Percentiles rank a stretch among this genome's conserved stretches.
Conservation (phyloP, 2,888 invertebrate genomes). For the Entomobrya multifasciata region DNA sequence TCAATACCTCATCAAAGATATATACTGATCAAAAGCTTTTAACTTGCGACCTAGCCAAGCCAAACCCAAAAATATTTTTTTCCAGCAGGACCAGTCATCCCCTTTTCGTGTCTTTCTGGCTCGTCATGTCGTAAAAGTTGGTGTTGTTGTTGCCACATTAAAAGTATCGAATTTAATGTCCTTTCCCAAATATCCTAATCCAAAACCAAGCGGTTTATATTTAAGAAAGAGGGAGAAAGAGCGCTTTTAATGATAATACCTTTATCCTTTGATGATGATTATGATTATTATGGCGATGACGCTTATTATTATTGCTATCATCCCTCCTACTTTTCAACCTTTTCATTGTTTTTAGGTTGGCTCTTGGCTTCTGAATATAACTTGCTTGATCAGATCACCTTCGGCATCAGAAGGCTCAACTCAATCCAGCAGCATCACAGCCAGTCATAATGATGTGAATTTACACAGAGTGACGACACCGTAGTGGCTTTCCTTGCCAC, state of each 20-base stretch:
- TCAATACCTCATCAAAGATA: not conserved
- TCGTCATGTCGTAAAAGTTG: slow-evolving; percentile 57
- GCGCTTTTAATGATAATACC: slow-evolving; percentile 62
- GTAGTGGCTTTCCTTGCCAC: slow-evolving; percentile 41
- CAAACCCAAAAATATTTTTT: not conserved
- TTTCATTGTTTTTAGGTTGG: slow-evolving; percentile 27
- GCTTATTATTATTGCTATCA: slow-evolving; percentile 35
- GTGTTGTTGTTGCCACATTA: slow-evolving; percentile 66
- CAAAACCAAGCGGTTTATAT: slow-evolving; percentile 47
- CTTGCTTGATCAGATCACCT: not conserved
- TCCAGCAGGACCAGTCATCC: slow-evolving; percentile 20
- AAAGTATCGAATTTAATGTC: slow-evolving; percentile 72
- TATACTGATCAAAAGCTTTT: slow-evolving; percentile 25
- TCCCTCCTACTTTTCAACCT: slow-evolving; percentile 25
- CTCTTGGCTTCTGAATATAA: not conserved
- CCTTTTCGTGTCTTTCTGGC: slow-evolving; percentile 24
- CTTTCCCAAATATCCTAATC: slow-evolving; percentile 52
- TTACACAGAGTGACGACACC: slow-evolving; percentile 37
- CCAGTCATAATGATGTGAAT: slow-evolving; percentile 54
- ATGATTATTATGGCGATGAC: slow-evolving; percentile 43
- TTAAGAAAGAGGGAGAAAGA: slow-evolving; percentile 8
- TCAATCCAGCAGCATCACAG: not conserved
- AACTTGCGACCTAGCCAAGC: slow-evolving; percentile 55
- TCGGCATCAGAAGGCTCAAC: not conserved
- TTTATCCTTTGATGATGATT: slow-evolving; percentile 60